Percentiles rank a stretch among this genome's conserved stretches.
phyloP scores from a whole-genome alignment of 2,113 vertebrate genomes.

The Lagopus leucura region DNA sequence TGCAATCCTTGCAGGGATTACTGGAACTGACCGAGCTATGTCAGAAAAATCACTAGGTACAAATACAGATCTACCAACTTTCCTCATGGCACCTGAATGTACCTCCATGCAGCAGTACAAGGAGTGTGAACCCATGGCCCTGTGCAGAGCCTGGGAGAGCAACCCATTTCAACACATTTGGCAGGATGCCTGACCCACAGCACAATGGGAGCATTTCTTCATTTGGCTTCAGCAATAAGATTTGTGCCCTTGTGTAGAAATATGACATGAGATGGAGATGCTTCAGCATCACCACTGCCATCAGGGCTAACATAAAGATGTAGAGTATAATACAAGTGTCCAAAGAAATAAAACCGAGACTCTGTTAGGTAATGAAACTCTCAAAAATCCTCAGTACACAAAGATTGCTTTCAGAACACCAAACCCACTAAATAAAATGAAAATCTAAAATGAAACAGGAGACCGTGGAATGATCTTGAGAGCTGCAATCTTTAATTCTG shows the following conservation, averaged over 20 bases:
- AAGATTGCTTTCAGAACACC: constrained; percentile 44
- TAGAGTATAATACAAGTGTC: constrained; percentile 10
- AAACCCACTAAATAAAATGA: constrained; percentile 35
- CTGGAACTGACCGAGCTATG: not conserved
- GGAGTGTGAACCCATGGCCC: not conserved
- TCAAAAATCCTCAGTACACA: constrained; percentile 11
- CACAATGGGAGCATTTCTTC: fast-evolving
- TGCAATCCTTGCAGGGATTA: not conserved
- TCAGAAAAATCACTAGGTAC: fast-evolving
- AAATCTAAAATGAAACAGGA: constrained; percentile 38
- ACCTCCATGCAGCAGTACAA: not conserved
- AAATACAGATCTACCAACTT: not conserved
- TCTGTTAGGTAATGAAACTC: constrained; percentile 31
- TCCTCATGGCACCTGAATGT: no score
- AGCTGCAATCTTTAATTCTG: not conserved
- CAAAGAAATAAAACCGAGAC: constrained; percentile 24
- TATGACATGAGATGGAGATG: not conserved
- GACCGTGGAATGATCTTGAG: constrained; percentile 1
- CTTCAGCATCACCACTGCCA: not conserved
- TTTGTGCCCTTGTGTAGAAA: not conserved
- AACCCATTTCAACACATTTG: not conserved
- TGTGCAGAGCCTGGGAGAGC: not conserved
- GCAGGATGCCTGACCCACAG: not conserved
- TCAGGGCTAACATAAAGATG: not conserved
- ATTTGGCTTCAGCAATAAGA: not conserved